A percentile compares a stretch with the other conserved stretches of the same genome.
phyloP scores from a whole-genome alignment of 2,113 vertebrate genomes.

The Eulemur rufifrons region DNA sequence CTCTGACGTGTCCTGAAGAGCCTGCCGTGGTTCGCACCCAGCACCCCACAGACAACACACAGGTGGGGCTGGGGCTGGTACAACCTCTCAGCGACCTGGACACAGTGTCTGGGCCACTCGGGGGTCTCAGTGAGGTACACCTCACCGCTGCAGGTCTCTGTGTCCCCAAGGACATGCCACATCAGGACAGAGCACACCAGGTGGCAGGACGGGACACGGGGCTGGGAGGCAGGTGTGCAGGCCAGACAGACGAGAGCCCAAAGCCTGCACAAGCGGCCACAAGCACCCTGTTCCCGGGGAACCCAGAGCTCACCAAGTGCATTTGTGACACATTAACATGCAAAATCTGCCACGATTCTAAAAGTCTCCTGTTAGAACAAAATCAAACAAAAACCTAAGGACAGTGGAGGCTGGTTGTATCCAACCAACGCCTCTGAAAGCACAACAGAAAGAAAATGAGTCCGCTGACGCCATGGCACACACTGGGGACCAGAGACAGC shows the following conservation, averaged over 20 bases:
- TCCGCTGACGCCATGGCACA: background rate
- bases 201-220: background rate
- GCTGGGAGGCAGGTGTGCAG: background rate
- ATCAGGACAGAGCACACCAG: background rate
- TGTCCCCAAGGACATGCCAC: background rate
- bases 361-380: background rate
- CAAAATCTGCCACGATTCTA: background rate
- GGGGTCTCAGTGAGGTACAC: background rate
- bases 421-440: background rate
- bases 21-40: rapidly evolving
- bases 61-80: background rate
- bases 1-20: background rate
- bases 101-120: background rate
- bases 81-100: background rate
- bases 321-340: background rate
- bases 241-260: background rate
- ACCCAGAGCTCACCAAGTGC: too few species aligned
- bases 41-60: rapidly evolving
- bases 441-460: background rate
- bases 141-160: background rate
- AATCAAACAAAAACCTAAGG: background rate
- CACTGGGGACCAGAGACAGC: background rate
- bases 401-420: background rate
- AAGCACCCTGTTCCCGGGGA: rapidly evolving
- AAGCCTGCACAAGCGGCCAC: background rate